Percentiles rank a stretch among this genome's conserved stretches.
These are phyloP conservation scores for western clawed frog (Xenopus tropicalis) DNA, from an alignment of 2,113 vertebrate genomes.

Conservation along the genomic window UCB_Xtro_10.0 CM004446.2:92156001-92156500, in stretches of 20 bases:
- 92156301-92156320: not conserved
- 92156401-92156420: not conserved
- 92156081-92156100: too few relatives aligned
- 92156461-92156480: not conserved
- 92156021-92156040: too few relatives aligned
- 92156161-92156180: not conserved
- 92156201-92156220: not conserved
- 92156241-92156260: not conserved
- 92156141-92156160: not conserved
- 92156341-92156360: not conserved
- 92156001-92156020: too few relatives aligned
- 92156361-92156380: not conserved
- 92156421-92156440: not conserved
- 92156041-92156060: too few relatives aligned
- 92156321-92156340: not conserved
- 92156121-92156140: slow-evolving; percentile 2
- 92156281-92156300: not conserved
- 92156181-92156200: not conserved
- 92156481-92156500: not conserved
- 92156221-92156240: slow-evolving; percentile 1
- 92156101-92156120: not conserved
- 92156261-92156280: not conserved
- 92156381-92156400: not conserved
- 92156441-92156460: not conserved
- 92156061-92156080: too few relatives aligned